Conservation (phyloP, 1,140 invertebrate genomes). For the Halyomorpha halys region DNA sequence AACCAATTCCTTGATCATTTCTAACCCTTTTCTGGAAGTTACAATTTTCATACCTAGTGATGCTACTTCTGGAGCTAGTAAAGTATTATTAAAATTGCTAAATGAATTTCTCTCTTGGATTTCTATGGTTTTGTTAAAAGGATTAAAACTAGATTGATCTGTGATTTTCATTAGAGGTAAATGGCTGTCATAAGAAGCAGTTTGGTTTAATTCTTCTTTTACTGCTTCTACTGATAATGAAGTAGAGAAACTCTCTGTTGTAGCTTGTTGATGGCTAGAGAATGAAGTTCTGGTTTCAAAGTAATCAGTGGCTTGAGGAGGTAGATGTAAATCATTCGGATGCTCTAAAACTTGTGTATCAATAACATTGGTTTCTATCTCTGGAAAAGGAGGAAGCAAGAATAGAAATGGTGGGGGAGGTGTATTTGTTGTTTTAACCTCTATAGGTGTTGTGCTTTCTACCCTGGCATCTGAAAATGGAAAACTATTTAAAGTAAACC, state of each 20-base stretch:
- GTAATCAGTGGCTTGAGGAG: not conserved
- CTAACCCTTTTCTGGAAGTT: conserved; percentile 11
- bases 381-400: conserved; percentile 22
- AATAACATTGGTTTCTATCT: conserved; percentile 18
- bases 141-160: not conserved
- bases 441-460: not conserved
- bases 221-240: not conserved
- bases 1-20: conserved; percentile 7
- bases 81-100: conserved; percentile 3
- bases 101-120: not conserved
- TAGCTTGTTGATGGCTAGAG: not conserved
- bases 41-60: conserved; percentile 24
- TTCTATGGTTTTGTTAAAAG: not conserved
- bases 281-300: not conserved
- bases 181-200: conserved; percentile 2
- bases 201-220: conserved; percentile 7
- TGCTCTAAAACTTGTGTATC: not conserved
- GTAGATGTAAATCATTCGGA: not conserved
- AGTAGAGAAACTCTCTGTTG: not conserved
- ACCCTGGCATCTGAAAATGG: not conserved
- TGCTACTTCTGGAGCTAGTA: conserved; percentile 22
- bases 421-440: not conserved
- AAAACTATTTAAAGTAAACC: not conserved
- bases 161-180: not conserved
- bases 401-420: conserved; percentile 19